Evolutionary conservation across 2,113 vertebrate genomes (phyloP), one percentile per base, ranked within the genome.

Genomic region (Girardinichthys multiradiatus): DNA sequence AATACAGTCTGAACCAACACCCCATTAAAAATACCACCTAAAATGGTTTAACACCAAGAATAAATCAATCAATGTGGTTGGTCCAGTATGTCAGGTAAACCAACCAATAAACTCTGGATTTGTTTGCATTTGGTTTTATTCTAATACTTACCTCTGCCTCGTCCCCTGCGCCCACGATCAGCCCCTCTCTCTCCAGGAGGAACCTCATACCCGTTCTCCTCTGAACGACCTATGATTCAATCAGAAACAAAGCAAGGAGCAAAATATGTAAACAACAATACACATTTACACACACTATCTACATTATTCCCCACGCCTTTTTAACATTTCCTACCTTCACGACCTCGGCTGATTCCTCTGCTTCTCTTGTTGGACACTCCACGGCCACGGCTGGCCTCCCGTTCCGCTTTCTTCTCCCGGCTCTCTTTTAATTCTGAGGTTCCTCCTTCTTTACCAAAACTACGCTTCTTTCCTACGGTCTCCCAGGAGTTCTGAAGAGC

Each of bases 391-490:
- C 92, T 96, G 64, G 79, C 70, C 89, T 98, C 97, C 90, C 94
- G 94, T 51, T 98, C 96, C 92, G 83, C 90, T 66, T 93, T 95
- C 92, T 96, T 98, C 84, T 97, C 96, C 91, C 94, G 86, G 82
- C 93, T 97, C 65, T 99, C 97, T 94, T 96, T 98, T 85, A 95
- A 96, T 88, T 99, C 98, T 57, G 91, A 94, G 4, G 90, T 64
- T 9, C 81, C 89, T 59, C 91, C 93, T 86, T 99, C 97, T 77
- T 98, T 99, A 61, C 94, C 97, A 85, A 97, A 91, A 86, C 80
- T 96, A 79, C 97, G 97, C 92, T 97, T 99, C 91, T 96, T 99
- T 31, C 96, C 97, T 83, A 99, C 98, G 21, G 97, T 99, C 90
- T 99, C 98, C 98, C 98, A 99, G 15, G 96, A 98, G 84, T 95